These are phyloP conservation scores for Calyptomena viridis DNA, from an alignment of 2,113 vertebrate genomes.

Conservation along the genomic window DNA sequence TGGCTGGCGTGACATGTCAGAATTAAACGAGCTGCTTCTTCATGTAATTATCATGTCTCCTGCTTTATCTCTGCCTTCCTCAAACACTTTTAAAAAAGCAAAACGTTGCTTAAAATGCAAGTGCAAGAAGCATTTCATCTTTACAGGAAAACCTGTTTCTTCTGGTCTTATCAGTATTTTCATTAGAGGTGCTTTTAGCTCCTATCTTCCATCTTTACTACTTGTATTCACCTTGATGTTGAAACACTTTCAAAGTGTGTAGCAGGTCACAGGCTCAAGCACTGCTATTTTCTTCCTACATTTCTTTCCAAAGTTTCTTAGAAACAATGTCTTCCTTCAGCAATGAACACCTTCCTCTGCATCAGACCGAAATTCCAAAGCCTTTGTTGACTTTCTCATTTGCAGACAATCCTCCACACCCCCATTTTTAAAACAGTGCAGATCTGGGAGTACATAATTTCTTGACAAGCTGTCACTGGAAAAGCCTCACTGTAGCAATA, in stretches of 20 bases:
- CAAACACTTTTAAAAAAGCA: neutral
- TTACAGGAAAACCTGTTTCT: conserved; percentile 8
- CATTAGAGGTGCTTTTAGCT: neutral
- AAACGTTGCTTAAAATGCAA: neutral
- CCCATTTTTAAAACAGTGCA: neutral
- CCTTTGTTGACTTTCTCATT: conserved; percentile 19
- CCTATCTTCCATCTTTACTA: neutral
- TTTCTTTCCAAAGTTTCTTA: neutral
- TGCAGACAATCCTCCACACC: neutral
- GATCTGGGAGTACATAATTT: neutral
- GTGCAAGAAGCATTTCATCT: neutral
- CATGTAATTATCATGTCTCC: neutral
- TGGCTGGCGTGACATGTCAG: neutral
- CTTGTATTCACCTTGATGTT: neutral
- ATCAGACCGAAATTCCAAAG: neutral
- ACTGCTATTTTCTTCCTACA: neutral
- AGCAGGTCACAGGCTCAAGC: neutral
- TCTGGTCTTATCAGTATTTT: neutral
- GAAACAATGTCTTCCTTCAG: conserved; percentile 10
- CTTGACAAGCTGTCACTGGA: neutral
- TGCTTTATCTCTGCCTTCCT: neutral
- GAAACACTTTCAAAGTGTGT: neutral
- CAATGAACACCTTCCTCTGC: neutral
- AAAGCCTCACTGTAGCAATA: neutral
- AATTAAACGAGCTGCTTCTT: neutral